Evolutionary conservation across 1,140 invertebrate species (phyloP), one percentile per base, ranked within the genome.

Genomic region (Zaprionus nigranus): DNA sequence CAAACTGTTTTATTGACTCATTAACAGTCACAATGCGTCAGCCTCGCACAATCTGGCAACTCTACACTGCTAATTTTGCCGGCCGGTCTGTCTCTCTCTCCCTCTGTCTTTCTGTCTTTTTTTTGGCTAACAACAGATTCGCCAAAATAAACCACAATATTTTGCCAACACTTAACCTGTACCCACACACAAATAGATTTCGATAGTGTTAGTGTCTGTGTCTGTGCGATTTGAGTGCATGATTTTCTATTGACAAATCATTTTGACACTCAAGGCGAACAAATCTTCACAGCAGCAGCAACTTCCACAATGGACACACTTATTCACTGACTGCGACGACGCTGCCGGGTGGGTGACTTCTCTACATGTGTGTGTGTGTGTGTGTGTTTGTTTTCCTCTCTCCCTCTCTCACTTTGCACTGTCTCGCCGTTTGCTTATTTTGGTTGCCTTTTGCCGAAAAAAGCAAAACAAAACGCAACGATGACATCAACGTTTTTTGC

Each of bases 401-500:
- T 60, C 22, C 2, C 17, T 24, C 36, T 43, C 51, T 40, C 62
- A 28, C 15, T 65, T 38, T 56, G 26, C 22, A 34, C 30, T 34
- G 30, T 34, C 30, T 34, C 30, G 30, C 30, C 30, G 11, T 34
- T 34, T 43, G 17, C 26, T 66, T 58, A 20, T 56, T 9, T 56
- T 70, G 58, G 46, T 43, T 66, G 30, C 34, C 51, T 60, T 60
- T 60, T 60, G 66, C 43, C 66, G 28, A 46, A 68, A 59, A 78
- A 84, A 54, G 49, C 46, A 71, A 78, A 58, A 80, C 57, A 75
- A 71, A 83, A 75, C 67, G 74, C 72, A 82, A 75, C 62, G 83
- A 88, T 86, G 83, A 86, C 83, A 86, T 86, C 83, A 86, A 86
- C 82, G 72, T 70, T 87, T 77, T 72, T 49, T 20, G 72, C 62